A percentile compares a stretch with the other conserved stretches of the same genome.
Conservation (phyloP, 1,140 invertebrate species). For the Saccostrea cuccullata region DNA sequence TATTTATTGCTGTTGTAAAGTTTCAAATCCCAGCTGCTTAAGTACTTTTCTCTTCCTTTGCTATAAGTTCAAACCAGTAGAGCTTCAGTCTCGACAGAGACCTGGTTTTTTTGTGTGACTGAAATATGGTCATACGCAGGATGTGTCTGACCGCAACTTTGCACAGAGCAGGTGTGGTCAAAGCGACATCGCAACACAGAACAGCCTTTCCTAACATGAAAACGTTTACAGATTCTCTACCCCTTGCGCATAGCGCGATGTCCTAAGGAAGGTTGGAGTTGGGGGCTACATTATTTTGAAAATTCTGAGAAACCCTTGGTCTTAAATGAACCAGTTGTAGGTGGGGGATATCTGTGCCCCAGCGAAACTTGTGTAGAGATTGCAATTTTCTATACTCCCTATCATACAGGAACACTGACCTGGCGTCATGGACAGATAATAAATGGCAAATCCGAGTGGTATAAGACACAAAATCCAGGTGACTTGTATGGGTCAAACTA, state of each 20-base stretch:
- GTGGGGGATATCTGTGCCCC: conserved; percentile 33
- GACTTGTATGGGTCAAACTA: background rate
- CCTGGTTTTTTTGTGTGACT: no score
- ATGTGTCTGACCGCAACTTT: background rate
- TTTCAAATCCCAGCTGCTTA: no score
- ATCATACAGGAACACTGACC: conserved; percentile 40
- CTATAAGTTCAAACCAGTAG: no score
- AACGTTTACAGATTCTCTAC: conserved; percentile 28
- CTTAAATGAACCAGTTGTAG: conserved; percentile 11
- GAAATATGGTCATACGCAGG: background rate
- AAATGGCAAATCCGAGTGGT: conserved; percentile 33
- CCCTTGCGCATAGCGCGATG: conserved; percentile 14
- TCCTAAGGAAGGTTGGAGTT: background rate
- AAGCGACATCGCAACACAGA: background rate
- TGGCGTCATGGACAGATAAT: conserved; percentile 11
- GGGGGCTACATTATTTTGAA: background rate
- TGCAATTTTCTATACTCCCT: conserved; percentile 38
- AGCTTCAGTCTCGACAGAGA: no score
- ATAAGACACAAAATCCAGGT: conserved; percentile 47
- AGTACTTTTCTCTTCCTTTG: no score
- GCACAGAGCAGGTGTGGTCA: conserved; percentile 19
- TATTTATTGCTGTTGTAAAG: no score
- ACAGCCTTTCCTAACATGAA: conserved; percentile 13
- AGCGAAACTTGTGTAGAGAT: conserved; percentile 14
- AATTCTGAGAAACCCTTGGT: conserved; percentile 9